Conservation (phyloP, 2,888 invertebrate genomes). For the Eubasilissa splendida region DNA sequence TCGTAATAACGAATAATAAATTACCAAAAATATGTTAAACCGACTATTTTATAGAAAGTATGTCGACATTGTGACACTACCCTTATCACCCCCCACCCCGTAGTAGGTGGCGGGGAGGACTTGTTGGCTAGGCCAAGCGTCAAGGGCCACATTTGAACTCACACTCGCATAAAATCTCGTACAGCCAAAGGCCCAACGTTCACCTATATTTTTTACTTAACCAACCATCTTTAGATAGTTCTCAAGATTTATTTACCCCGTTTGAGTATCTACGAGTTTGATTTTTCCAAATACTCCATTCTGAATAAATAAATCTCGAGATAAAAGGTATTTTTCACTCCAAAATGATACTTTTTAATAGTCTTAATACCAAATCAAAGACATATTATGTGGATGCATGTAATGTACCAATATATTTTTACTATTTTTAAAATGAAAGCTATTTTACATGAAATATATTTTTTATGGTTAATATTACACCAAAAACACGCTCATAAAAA, state of each 20-base stretch:
- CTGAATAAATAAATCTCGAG: too few species aligned
- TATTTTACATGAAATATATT: too few species aligned
- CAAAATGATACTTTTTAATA: too few species aligned
- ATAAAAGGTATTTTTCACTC: too few species aligned
- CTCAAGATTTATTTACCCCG: neutral
- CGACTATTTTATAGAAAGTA: slow-evolving; percentile 19
- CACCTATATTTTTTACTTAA: slow-evolving; percentile 18
- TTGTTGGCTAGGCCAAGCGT: slow-evolving; percentile 26
- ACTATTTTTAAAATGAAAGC: too few species aligned
- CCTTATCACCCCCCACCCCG: slow-evolving; percentile 10
- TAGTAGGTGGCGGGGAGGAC: slow-evolving; percentile 1
- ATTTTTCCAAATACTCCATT: too few species aligned
- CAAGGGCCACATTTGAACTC: slow-evolving; percentile 40
- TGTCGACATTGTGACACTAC: slow-evolving; percentile 32
- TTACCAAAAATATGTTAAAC: slow-evolving; percentile 25
- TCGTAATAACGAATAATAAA: neutral
- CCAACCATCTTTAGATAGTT: neutral
- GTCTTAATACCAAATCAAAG: too few species aligned
- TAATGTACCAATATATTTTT: too few species aligned
- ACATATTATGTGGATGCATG: too few species aligned
- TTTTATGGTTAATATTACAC: too few species aligned
- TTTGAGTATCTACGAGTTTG: neutral
- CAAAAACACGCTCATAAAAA: too few species aligned
- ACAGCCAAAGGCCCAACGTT: slow-evolving; percentile 5
- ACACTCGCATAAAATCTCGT: slow-evolving; percentile 24